Evolutionary conservation across 2,113 vertebrate species (phyloP), one percentile per base, ranked within the genome.

Genomic region (Tychaedon coryphoeus): DNA sequence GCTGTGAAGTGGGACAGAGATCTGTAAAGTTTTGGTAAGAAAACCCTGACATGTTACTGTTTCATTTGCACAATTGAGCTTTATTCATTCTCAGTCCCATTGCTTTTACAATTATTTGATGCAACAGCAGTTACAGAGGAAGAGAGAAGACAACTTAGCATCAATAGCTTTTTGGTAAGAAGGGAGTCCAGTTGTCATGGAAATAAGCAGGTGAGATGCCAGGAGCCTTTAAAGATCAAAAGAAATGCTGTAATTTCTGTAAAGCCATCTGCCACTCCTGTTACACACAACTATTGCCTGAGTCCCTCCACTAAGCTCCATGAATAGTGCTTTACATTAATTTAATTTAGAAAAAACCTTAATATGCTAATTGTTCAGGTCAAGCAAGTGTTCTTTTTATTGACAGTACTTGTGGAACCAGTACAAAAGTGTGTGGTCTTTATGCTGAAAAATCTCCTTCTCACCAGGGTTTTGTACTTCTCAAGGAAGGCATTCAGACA

Each of bases 51-150:
- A 56, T 71, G 23, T 81, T 70, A 14, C 19, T 43, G 14, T n/a
- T 74, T 87, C 65, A 64, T 5, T 56, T 90, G 34, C 2, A 4
- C 56, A 43, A 1, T 1, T 81, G 23, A 50, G 20, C 86, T 60
- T 51, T 61, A 29, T 91, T 95, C 4, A 12, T 84, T 14, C n/a
- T 66, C 0, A 0, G 19, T 58, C 51, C 43, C 3, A 0, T 36
- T 65, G 69, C 22, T 66, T 86, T 54, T 89, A n/a, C 57, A 72
- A 19, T 34, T 64, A 12, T 75, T 91, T 81, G 69, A 42, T 84
- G 36, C 43, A 81, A 47, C 24, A 53, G 40, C 54, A 77, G 19
- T 72, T 76, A 36, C 15, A 77, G 53, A 29, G 40, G 24, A 56
- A 34, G 57, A 77, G 33, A 79, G n/a, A 50, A 82, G 66, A 23